A percentile compares a stretch with the other conserved stretches of the same genome.
These are phyloP conservation scores for Prosopocoilus inquinatus DNA, from an alignment of 2,888 invertebrate genomes.

Conservation along the genomic window DNA sequence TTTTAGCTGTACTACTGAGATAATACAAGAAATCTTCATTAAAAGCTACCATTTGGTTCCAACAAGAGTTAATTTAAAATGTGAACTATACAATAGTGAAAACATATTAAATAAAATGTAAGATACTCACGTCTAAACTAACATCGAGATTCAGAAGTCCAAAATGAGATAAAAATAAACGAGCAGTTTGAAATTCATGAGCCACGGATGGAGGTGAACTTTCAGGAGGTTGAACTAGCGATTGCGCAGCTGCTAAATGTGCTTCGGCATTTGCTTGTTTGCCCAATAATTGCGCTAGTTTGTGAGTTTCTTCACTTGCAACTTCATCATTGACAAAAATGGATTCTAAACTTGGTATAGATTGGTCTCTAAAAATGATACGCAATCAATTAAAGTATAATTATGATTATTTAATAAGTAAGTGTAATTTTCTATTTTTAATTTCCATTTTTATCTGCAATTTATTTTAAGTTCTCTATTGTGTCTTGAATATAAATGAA, in stretches of 20 bases:
- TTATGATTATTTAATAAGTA: too few relatives aligned
- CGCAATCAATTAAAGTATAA: too few relatives aligned
- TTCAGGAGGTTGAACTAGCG: conserved; percentile 62
- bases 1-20: too few relatives aligned
- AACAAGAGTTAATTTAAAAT: too few relatives aligned
- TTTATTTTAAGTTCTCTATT: neutral
- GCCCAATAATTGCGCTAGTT: conserved; percentile 70
- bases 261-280: conserved; percentile 60
- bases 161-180: conserved; percentile 93
- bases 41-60: too few relatives aligned
- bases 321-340: conserved; percentile 61
- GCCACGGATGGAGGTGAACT: conserved; percentile 78
- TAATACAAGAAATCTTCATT: too few relatives aligned
- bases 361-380: conserved; percentile 78
- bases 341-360: conserved; percentile 84
- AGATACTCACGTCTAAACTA: conserved; percentile 47
- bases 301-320: conserved; percentile 55
- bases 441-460: conserved; percentile 1
- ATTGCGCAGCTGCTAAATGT: conserved; percentile 36
- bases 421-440: too few relatives aligned
- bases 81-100: neutral
- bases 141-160: conserved; percentile 75
- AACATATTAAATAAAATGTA: conserved; percentile 6
- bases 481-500: too few relatives aligned
- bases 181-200: conserved; percentile 92